phyloP scores from a whole-genome alignment of 2,888 invertebrate species.

The Mesoligia furuncula region DNA sequence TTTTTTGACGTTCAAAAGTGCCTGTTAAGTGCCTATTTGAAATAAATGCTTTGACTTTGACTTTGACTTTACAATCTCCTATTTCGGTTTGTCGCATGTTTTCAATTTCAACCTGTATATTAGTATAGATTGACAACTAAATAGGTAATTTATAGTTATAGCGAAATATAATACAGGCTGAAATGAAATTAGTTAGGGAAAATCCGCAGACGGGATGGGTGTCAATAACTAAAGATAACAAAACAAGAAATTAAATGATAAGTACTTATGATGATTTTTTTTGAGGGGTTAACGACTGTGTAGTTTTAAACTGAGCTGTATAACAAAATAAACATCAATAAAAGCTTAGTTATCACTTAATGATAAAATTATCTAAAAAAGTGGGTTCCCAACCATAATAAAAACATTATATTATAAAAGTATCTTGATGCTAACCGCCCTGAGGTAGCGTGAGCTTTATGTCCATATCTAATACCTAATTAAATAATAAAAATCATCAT shows the following conservation, averaged over 20 bases:
- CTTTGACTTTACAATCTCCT: no score
- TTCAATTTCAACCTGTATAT: no score
- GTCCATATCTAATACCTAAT: no score
- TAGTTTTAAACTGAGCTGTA: background rate
- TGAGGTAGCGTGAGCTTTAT: no score
- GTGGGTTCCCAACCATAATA: background rate
- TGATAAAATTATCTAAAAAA: slow-evolving; percentile 1
- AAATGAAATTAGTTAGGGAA: background rate
- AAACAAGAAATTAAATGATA: background rate
- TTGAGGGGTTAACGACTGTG: background rate
- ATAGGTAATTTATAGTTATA: background rate
- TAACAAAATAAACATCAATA: background rate
- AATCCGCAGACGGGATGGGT: background rate
- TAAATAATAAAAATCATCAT: no score
- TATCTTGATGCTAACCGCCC: background rate
- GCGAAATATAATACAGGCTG: background rate
- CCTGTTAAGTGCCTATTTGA: no score
- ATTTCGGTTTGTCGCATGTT: no score
- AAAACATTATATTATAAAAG: background rate
- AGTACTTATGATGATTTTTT: background rate
- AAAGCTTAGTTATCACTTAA: background rate
- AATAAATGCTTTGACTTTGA: no score
- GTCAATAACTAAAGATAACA: background rate
- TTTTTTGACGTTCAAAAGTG: no score
- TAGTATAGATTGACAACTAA: background rate